Evolutionary conservation across 2,113 vertebrate genomes (phyloP).

Genomic region (Xenotilapia flavipinnis): DNA sequence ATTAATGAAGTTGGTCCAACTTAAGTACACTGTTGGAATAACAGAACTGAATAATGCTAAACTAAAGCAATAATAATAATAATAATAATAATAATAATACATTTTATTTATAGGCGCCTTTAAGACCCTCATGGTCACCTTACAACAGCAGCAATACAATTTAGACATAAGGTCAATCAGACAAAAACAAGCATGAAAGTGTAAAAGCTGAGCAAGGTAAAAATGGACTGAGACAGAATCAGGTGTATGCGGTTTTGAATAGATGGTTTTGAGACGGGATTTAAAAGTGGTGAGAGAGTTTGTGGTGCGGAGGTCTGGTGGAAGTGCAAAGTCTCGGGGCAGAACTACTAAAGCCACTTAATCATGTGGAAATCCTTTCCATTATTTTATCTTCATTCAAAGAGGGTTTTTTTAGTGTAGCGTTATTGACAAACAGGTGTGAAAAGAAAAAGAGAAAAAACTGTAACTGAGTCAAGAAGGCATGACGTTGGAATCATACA

Average conservation of each 20-base stretch:
- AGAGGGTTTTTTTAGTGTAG: fast-evolving
- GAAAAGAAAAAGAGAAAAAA: background rate
- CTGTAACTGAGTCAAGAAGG: background rate
- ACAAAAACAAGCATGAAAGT: background rate
- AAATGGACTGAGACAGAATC: background rate
- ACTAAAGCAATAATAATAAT: background rate
- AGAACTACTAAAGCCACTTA: background rate
- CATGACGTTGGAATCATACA: fast-evolving
- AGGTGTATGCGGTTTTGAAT: fast-evolving
- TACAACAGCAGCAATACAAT: background rate
- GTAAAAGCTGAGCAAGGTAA: background rate
- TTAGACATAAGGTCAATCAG: background rate
- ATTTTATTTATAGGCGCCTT: background rate
- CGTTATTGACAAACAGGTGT: background rate
- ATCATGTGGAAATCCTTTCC: background rate
- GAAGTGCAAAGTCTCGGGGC: background rate
- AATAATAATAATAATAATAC: background rate
- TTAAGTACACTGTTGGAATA: background rate
- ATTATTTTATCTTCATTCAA: background rate
- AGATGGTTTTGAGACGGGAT: background rate
- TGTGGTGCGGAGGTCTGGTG: background rate
- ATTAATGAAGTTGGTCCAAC: background rate
- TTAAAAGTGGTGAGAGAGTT: background rate
- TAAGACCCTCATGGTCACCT: background rate
- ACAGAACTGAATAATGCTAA: background rate